phyloP scores from a whole-genome alignment of 92 coral and sea anemone species.

The Siderastrea radians region DNA sequence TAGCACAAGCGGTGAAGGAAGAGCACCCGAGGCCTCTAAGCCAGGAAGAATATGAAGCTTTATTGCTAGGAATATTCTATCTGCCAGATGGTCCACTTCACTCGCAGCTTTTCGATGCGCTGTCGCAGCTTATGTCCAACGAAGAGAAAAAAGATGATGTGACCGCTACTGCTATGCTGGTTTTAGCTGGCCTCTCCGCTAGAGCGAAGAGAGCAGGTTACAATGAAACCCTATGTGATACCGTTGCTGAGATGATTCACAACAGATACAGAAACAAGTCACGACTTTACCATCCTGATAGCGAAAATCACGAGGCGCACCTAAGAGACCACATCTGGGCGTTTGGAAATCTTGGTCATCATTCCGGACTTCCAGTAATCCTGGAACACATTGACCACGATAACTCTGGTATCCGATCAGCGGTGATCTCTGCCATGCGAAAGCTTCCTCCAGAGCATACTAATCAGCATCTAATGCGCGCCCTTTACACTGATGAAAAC shows the following conservation, averaged over 20 bases:
- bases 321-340: slow-evolving; percentile 47
- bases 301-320: slow-evolving; percentile 74
- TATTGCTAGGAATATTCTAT: slow-evolving; percentile 74
- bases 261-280: slow-evolving; percentile 83
- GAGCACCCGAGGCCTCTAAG: slow-evolving; percentile 75
- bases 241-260: slow-evolving; percentile 71
- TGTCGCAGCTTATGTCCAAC: slow-evolving; percentile 51
- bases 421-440: slow-evolving; percentile 81
- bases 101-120: slow-evolving; percentile 70
- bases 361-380: slow-evolving; percentile 70
- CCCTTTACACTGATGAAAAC: slow-evolving; percentile 80
- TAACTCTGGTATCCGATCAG: slow-evolving; percentile 45
- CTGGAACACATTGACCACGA: slow-evolving; percentile 85
- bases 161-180: slow-evolving; percentile 81
- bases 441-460: slow-evolving; percentile 75
- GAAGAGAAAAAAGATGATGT: slow-evolving; percentile 56
- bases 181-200: slow-evolving; percentile 75
- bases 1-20: slow-evolving; percentile 71
- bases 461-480: slow-evolving; percentile 66
- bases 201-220: slow-evolving; percentile 79
- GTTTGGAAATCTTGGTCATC: no score
- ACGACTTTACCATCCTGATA: slow-evolving; percentile 63
- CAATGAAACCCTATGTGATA: slow-evolving; percentile 72
- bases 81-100: slow-evolving; percentile 89
- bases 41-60: slow-evolving; percentile 71